phyloP scores from a whole-genome alignment of 2,113 vertebrate genomes.

The Rostratula benghalensis region DNA sequence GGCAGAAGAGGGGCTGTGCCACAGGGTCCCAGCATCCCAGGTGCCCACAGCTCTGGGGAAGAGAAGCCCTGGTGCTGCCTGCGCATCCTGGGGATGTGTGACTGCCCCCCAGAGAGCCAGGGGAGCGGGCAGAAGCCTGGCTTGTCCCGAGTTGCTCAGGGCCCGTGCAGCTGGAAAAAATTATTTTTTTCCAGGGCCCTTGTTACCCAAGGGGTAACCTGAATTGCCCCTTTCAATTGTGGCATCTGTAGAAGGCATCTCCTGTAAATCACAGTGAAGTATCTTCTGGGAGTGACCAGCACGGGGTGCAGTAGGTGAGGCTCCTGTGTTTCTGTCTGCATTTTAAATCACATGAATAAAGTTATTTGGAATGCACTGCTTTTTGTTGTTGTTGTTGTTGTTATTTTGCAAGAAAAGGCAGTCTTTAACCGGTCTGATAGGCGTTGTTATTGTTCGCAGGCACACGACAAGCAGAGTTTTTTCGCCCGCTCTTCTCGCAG shows the following conservation, averaged over 20 bases:
- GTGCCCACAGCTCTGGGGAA: background rate
- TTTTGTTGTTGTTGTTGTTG: too few species aligned
- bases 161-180: background rate
- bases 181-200: background rate
- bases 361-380: accelerated
- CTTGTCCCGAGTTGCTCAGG: accelerated
- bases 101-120: accelerated
- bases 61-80: accelerated
- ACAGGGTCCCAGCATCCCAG: accelerated
- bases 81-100: accelerated
- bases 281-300: accelerated
- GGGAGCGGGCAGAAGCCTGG: accelerated
- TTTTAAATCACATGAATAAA: background rate
- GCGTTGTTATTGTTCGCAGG: too few species aligned
- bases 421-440: too few species aligned
- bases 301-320: accelerated
- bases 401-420: too few species aligned
- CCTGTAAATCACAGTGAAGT: accelerated
- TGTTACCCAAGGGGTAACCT: background rate
- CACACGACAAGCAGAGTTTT: accelerated
- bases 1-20: background rate
- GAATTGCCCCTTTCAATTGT: background rate
- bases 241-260: accelerated
- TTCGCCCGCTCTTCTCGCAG: too few species aligned
- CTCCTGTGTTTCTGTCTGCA: background rate